Base-by-base conservation (phyloP, 2,113 vertebrate genomes). In the Terrapene triunguis region DNA sequence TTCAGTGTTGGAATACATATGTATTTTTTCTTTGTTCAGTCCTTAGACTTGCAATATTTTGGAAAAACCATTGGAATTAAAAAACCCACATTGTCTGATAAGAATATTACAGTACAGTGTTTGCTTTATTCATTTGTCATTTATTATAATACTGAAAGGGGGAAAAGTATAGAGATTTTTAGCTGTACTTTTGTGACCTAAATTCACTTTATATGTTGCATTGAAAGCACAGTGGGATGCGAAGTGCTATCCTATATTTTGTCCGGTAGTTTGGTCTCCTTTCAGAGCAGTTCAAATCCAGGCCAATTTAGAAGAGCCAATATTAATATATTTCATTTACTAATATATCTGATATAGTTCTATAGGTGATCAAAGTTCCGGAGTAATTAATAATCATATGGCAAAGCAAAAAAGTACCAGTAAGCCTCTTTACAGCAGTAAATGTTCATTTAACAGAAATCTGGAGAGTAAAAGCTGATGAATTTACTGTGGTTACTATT, bases 1-100 rank as follows among this genome's bases (percentile, higher is more conserved):
- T 96, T 97, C 93, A 90, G 93, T 96, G 96, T 48, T n/a, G 5
- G 95, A 98, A 98, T 97, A 97, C 93, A 85, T 97, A 96, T 91
- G 94, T 95, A 95, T 98, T 97, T 95, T 88, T 89, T 91, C 88
- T 97, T 97, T 96, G 85, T 95, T 93, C 74, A 27, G 16, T 35
- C 53, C 79, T 22, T 42, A 69, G 96, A 85, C 55, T 89, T 97
- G 69, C 80, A 82, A 88, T 89, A 94, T 96, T 96, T 95, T 95
- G 90, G 91, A 91, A 94, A 93, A 95, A 96, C 83, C 92, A 96
- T 97, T 95, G 35, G 42, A 85, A 94, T 85, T 5, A 8, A 10
- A 79, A 87, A 55, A 44, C 27, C n/a, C 5, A 47, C 6, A 21
- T 83, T 92, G 82, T 82, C 79, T 59, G 35, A 16, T 89, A 94